Percentiles rank a stretch among this genome's conserved stretches.
These are phyloP conservation scores for Epinephelus fuscoguttatus DNA, from an alignment of 2,113 vertebrate species.

Conservation along the genomic window DNA sequence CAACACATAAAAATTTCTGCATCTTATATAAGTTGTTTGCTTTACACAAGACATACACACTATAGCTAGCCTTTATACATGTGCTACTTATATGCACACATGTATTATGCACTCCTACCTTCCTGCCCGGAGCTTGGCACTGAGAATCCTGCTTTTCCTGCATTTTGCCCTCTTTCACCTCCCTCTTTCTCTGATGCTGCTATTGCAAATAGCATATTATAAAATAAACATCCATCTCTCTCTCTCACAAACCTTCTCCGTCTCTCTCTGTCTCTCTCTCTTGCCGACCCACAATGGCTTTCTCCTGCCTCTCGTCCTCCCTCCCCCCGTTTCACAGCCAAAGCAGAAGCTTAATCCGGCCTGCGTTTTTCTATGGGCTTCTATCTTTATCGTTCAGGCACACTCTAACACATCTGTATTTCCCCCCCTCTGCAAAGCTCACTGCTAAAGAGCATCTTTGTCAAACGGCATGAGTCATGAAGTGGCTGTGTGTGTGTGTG, in stretches of 20 bases:
- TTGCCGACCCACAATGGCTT: slow-evolving; percentile 46
- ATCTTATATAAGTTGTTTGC: not conserved
- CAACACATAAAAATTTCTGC: not conserved
- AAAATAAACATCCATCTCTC: slow-evolving; percentile 67
- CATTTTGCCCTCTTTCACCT: slow-evolving; percentile 75
- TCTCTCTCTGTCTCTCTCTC: slow-evolving; percentile 4
- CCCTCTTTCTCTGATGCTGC: slow-evolving; percentile 45
- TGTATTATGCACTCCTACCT: slow-evolving; percentile 71
- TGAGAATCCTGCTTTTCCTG: slow-evolving; percentile 77
- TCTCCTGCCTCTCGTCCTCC: slow-evolving; percentile 38
- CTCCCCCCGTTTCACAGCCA: slow-evolving; percentile 51
- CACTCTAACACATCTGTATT: slow-evolving; percentile 54
- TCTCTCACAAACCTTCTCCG: slow-evolving; percentile 42
- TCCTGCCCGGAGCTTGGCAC: slow-evolving; percentile 60
- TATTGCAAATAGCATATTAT: slow-evolving; percentile 65
- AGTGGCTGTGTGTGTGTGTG: slow-evolving; percentile 27
- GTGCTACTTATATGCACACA: not conserved
- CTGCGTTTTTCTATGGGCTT: slow-evolving; percentile 60
- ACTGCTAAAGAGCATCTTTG: slow-evolving; percentile 71
- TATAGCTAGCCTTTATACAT: not conserved
- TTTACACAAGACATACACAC: not conserved
- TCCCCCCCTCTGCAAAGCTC: slow-evolving; percentile 16
- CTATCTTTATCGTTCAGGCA: slow-evolving; percentile 67
- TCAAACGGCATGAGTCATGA: slow-evolving; percentile 78
- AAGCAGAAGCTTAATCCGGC: slow-evolving; percentile 77